Evolutionary conservation across 92 coral and sea anemone species (phyloP).

Genomic region (Porites lobata): DNA sequence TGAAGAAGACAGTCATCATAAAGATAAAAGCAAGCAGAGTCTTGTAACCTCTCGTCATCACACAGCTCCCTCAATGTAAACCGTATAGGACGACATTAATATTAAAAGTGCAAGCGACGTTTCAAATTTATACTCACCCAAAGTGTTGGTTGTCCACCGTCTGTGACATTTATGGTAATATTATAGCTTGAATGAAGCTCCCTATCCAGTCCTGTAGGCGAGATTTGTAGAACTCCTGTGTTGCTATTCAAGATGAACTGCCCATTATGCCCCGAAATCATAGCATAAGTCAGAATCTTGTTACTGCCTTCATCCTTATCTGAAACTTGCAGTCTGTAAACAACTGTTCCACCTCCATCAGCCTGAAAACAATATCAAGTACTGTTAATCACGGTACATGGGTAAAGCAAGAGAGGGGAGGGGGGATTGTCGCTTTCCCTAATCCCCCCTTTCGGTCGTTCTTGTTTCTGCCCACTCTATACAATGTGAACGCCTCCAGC

Average conservation of each 20-base stretch:
- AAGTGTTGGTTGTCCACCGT: constrained; percentile 64
- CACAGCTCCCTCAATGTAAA: too few relatives aligned
- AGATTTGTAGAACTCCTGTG: constrained; percentile 81
- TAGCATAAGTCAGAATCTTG: constrained; percentile 75
- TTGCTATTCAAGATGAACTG: constrained; percentile 82
- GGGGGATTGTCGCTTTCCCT: too few relatives aligned
- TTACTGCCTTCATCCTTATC: constrained; percentile 85
- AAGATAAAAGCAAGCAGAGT: too few relatives aligned
- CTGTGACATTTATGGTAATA: constrained; percentile 83
- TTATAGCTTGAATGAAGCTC: constrained; percentile 75
- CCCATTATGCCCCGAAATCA: constrained; percentile 71
- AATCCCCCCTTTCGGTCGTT: too few relatives aligned
- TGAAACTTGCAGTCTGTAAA: constrained; percentile 63
- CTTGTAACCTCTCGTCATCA: too few relatives aligned
- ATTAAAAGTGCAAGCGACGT: background rate
- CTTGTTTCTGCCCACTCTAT: too few relatives aligned
- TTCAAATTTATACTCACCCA: constrained; percentile 58
- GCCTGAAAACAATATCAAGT: constrained; percentile 29
- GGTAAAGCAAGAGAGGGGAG: too few relatives aligned
- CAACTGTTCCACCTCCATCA: constrained; percentile 83
- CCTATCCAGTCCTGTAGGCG: constrained; percentile 89
- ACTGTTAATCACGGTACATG: too few relatives aligned
- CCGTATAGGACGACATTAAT: too few relatives aligned
- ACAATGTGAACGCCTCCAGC: too few relatives aligned
- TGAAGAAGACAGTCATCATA: background rate